These are phyloP conservation scores for Microcebus ravelobensis DNA, from an alignment of 2,113 vertebrate species.

Conservation along the genomic window DNA sequence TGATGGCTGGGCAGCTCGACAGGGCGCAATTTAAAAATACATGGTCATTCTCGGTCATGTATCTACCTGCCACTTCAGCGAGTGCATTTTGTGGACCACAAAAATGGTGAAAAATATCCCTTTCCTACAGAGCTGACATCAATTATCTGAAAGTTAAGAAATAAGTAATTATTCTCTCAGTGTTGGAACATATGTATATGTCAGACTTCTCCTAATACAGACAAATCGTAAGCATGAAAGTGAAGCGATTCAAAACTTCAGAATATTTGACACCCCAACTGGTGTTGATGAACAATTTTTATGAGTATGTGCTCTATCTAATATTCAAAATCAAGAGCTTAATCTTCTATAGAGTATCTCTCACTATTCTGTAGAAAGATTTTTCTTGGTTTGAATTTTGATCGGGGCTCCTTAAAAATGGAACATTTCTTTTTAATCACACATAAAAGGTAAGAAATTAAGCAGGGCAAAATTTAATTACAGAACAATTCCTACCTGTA, in stretches of 20 bases:
- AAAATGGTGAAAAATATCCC: not conserved
- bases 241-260: slow-evolving; percentile 60
- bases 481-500: slow-evolving; percentile 96
- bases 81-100: not conserved
- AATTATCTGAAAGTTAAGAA: not conserved
- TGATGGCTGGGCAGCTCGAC: slow-evolving; percentile 87
- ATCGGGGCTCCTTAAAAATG: slow-evolving; percentile 67
- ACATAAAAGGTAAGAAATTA: slow-evolving; percentile 90
- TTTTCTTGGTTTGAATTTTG: slow-evolving; percentile 64
- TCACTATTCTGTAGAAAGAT: slow-evolving; percentile 46
- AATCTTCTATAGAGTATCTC: slow-evolving; percentile 80
- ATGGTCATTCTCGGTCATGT: slow-evolving; percentile 71
- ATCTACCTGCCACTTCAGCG: slow-evolving; percentile 26
- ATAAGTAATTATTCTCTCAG: not conserved
- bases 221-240: not conserved
- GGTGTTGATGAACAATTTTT: slow-evolving; percentile 74
- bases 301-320: slow-evolving; percentile 48
- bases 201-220: not conserved
- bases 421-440: slow-evolving; percentile 59
- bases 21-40: slow-evolving; percentile 87
- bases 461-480: slow-evolving; percentile 94
- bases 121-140: not conserved
- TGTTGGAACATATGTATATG: not conserved
- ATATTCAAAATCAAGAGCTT: slow-evolving; percentile 80
- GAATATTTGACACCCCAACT: slow-evolving; percentile 36